A percentile compares a stretch with the other conserved stretches of the same genome.
Evolutionary conservation across 2,797 vertebrate species (phyloP).

Genomic region (Catostomus latipinnis): DNA sequence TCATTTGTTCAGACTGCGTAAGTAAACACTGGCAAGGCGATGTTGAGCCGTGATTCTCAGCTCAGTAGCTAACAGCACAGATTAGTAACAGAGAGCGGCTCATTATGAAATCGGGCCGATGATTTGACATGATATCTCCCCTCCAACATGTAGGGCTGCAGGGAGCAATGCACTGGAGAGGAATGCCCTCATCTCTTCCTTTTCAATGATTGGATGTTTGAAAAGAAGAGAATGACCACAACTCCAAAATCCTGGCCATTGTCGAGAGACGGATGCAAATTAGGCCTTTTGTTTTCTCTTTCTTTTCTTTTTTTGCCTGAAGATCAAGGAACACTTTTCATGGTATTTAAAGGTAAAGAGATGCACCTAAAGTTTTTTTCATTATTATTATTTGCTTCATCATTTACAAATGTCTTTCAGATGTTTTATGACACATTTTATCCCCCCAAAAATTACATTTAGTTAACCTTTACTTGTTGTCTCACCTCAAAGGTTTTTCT

Average conservation of each 20-base stretch:
- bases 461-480: no score
- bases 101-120: conserved; percentile 31
- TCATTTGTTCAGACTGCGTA: conserved; percentile 46
- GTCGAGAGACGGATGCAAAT: conserved; percentile 37
- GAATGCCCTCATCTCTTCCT: conserved; percentile 11
- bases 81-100: conserved; percentile 24
- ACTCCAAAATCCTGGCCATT: conserved; percentile 15
- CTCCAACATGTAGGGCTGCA: conserved; percentile 52
- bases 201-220: background rate
- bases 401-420: background rate
- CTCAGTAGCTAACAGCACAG: conserved; percentile 24
- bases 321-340: background rate
- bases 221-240: conserved; percentile 48
- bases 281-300: conserved; percentile 8
- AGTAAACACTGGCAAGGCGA: conserved; percentile 38
- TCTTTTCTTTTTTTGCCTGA: background rate
- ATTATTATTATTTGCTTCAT: background rate
- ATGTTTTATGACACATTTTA: background rate
- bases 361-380: background rate
- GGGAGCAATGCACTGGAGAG: conserved; percentile 52
- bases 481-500: no score
- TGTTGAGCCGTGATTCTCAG: background rate
- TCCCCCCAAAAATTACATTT: no score
- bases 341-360: conserved; percentile 1
- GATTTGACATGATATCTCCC: conserved; percentile 39